phyloP scores from a whole-genome alignment of 2,888 invertebrate genomes.

The Unio delphinus region DNA sequence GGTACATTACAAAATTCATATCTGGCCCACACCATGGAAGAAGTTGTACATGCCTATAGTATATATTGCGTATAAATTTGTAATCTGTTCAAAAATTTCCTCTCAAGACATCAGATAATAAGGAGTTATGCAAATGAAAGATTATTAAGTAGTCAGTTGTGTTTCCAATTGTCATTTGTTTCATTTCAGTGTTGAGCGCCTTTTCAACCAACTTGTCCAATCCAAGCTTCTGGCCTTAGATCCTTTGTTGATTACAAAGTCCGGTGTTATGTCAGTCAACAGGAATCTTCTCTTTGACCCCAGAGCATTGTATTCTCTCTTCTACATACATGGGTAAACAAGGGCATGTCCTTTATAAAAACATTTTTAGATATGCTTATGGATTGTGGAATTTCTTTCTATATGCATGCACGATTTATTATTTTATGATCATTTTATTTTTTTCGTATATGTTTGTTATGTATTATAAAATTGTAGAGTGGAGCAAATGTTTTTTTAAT shows the following conservation, averaged over 20 bases:
- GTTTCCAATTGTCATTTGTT: constrained; percentile 12
- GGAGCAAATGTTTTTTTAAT: no score
- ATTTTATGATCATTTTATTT: no score
- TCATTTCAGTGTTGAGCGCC: constrained; percentile 84
- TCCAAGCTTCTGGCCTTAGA: constrained; percentile 90
- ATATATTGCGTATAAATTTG: no score
- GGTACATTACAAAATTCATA: no score
- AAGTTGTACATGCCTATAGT: no score
- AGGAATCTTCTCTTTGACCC: constrained; percentile 86
- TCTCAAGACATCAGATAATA: no score
- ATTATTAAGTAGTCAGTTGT: no score
- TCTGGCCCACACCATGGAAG: no score
- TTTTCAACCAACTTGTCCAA: constrained; percentile 88
- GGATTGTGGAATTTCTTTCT: not conserved
- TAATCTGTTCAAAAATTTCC: no score
- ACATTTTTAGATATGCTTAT: not conserved
- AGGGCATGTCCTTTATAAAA: constrained; percentile 4
- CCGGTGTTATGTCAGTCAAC: constrained; percentile 84
- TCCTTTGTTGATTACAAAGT: constrained; percentile 84
- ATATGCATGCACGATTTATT: not conserved
- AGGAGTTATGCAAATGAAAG: no score
- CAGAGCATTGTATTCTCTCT: constrained; percentile 85
- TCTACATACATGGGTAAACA: constrained; percentile 88
- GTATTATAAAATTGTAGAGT: no score
- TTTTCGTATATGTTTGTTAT: no score